phyloP scores from a whole-genome alignment of 2,113 vertebrate species.

The Arvicanthis niloticus region DNA sequence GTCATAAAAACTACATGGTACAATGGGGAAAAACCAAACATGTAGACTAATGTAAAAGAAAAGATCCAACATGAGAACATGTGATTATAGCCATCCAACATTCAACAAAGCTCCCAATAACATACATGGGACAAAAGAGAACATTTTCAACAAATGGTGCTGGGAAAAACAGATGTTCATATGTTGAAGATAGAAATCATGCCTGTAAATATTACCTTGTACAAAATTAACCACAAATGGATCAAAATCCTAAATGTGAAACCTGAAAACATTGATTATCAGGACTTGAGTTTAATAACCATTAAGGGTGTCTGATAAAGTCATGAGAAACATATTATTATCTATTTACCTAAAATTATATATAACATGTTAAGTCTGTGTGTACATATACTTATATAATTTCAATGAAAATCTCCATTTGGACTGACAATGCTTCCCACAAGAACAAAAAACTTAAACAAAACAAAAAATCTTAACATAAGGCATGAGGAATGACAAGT shows the following conservation, averaged over 20 bases:
- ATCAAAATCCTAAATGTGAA: background rate
- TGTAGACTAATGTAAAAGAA: background rate
- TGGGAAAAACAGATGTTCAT: background rate
- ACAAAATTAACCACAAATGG: background rate
- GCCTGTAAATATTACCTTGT: background rate
- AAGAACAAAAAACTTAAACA: background rate
- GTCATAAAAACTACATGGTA: background rate
- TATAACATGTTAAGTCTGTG: background rate
- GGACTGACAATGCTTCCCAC: background rate
- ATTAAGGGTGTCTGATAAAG: background rate
- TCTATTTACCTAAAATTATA: background rate
- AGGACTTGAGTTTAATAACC: background rate
- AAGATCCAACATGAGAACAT: background rate
- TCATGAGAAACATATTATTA: background rate
- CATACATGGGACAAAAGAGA: background rate
- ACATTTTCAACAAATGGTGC: background rate
- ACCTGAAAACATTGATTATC: background rate
- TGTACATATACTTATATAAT: background rate
- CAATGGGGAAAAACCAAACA: background rate
- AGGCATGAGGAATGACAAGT: too few species aligned
- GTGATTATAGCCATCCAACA: background rate
- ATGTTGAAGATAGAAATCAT: background rate
- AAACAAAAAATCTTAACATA: too few species aligned
- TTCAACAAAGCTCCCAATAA: background rate
- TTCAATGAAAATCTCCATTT: background rate